A percentile compares a stretch with the other conserved stretches of the same genome.
These are phyloP conservation scores for Gadopsis marmoratus DNA, from an alignment of 2,797 vertebrate genomes.

Conservation along the genomic window DNA sequence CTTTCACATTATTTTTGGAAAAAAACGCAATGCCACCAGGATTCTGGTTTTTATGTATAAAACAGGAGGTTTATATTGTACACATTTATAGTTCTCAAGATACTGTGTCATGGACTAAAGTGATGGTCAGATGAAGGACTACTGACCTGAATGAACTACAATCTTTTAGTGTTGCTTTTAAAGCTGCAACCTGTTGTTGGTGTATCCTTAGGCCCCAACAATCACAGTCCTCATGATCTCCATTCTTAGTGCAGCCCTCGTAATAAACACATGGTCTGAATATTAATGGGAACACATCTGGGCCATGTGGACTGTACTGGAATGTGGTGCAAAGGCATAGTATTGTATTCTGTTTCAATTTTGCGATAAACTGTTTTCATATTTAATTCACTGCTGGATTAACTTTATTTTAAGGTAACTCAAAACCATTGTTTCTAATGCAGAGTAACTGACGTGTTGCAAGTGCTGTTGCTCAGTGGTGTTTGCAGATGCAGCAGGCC, in stretches of 20 bases:
- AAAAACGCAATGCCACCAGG: background rate
- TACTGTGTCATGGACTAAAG: background rate
- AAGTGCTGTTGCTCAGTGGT: background rate
- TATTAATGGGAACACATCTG: constrained; percentile 1
- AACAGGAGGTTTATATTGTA: background rate
- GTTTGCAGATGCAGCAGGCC: background rate
- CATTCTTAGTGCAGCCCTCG: background rate
- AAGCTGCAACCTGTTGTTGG: background rate
- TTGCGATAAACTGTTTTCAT: background rate
- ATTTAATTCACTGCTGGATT: background rate
- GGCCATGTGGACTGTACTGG: background rate
- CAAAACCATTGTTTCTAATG: background rate
- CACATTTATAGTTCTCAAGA: background rate
- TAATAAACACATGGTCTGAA: constrained; percentile 16
- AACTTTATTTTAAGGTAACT: background rate
- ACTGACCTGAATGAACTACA: background rate
- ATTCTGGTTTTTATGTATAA: background rate
- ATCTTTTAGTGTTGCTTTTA: background rate
- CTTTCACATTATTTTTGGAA: background rate
- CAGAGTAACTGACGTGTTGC: background rate
- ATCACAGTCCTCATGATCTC: background rate
- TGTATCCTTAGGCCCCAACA: background rate
- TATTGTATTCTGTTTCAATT: background rate
- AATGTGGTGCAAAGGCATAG: too few species aligned
- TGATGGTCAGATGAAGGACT: background rate